Percentiles rank a stretch among this genome's conserved stretches.
phyloP scores from a whole-genome alignment of 1,140 invertebrate species.

The Yoshiicerus persimilis region DNA sequence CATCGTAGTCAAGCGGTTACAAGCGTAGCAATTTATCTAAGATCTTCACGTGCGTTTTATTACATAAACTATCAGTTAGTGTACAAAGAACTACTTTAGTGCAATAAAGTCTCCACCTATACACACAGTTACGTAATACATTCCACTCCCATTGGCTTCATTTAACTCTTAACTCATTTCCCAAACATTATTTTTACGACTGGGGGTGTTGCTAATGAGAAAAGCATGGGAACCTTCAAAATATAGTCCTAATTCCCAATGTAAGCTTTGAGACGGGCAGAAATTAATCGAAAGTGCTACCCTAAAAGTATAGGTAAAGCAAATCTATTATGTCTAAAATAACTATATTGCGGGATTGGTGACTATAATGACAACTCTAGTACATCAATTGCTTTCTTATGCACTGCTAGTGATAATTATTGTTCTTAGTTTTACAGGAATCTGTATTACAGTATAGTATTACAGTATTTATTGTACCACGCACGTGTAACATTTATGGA shows the following conservation, averaged over 20 bases:
- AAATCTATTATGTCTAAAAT: too few relatives aligned
- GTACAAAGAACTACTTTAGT: neutral
- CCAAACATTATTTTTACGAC: neutral
- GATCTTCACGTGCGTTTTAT: neutral
- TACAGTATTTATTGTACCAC: too few relatives aligned
- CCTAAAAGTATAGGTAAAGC: too few relatives aligned
- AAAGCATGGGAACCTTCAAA: neutral
- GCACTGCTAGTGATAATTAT: too few relatives aligned
- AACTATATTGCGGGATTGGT: too few relatives aligned
- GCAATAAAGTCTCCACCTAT: neutral
- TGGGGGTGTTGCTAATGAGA: neutral
- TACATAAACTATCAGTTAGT: neutral
- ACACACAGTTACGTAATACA: neutral
- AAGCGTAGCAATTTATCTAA: neutral
- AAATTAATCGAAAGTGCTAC: neutral
- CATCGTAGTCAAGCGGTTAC: neutral
- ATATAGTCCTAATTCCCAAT: too few relatives aligned
- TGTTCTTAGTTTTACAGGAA: too few relatives aligned
- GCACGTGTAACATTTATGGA: too few relatives aligned
- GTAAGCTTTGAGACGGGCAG: neutral
- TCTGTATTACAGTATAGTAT: too few relatives aligned
- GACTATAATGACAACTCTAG: too few relatives aligned
- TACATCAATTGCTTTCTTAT: too few relatives aligned
- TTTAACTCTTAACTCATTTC: neutral
- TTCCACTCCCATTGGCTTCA: neutral